These are phyloP conservation scores for Barnardius zonarius DNA, from an alignment of 2,113 vertebrate genomes.

Conservation along the genomic window DNA sequence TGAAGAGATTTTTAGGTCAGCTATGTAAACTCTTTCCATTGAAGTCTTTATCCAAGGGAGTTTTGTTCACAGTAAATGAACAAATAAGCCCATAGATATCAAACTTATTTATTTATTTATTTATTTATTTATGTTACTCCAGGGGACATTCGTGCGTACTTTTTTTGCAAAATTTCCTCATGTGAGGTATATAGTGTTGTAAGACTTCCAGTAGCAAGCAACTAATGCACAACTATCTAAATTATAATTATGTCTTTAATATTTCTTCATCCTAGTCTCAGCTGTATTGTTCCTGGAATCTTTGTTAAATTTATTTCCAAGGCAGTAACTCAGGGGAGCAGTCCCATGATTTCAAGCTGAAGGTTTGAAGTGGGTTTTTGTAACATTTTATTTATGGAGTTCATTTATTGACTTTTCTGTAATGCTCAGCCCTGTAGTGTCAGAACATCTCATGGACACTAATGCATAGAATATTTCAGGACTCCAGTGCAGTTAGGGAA, in stretches of 20 bases:
- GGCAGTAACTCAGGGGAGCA: neutral
- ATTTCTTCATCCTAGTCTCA: neutral
- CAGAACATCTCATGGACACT: neutral
- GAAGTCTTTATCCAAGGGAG: neutral
- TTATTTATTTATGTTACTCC: neutral
- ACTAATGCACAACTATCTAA: neutral
- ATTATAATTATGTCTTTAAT: neutral
- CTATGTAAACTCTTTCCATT: neutral
- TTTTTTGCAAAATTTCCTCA: neutral
- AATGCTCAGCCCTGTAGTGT: neutral
- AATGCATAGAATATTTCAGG: neutral
- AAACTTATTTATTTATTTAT: neutral
- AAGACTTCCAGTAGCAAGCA: neutral
- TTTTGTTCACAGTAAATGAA: neutral
- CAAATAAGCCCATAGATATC: neutral
- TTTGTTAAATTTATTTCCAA: constrained; percentile 20
- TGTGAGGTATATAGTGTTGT: neutral
- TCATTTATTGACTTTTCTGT: constrained; percentile 28
- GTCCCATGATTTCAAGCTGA: neutral
- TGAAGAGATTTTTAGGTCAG: neutral
- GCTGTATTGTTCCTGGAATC: neutral
- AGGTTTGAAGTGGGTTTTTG: neutral
- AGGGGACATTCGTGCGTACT: neutral
- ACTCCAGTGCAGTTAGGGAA: neutral
- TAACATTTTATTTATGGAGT: constrained; percentile 42